phyloP scores from a whole-genome alignment of 2,797 vertebrate genomes.

The Alexandromys oeconomus region DNA sequence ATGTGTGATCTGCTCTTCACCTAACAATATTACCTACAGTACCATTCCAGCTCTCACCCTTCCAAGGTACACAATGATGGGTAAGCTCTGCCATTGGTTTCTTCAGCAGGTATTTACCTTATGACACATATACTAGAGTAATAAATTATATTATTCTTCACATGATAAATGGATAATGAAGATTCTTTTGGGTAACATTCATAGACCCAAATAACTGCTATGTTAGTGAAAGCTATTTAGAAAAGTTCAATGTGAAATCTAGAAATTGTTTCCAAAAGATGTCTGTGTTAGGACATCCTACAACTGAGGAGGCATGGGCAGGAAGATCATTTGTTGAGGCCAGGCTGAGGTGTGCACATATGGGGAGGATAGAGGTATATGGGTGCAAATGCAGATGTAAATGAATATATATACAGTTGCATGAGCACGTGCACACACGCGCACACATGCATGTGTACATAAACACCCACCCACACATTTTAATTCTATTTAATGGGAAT shows the following conservation, averaged over 20 bases:
- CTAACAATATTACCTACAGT: not conserved
- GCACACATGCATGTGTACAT: not conserved
- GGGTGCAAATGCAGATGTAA: not conserved
- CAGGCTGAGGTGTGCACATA: not conserved
- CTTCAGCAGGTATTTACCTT: not conserved
- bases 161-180: not conserved
- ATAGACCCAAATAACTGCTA: not conserved
- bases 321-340: too few relatives aligned
- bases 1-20: not conserved
- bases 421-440: too few relatives aligned
- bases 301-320: not conserved
- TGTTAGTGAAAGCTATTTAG: conserved; percentile 21
- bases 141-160: not conserved
- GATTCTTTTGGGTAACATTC: not conserved
- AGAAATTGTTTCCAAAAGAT: not conserved
- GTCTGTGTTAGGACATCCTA: not conserved
- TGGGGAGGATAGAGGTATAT: not conserved
- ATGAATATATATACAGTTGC: not conserved
- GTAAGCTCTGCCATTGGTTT: not conserved
- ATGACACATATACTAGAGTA: not conserved
- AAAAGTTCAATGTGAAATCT: conserved; percentile 46
- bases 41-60: not conserved
- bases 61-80: not conserved
- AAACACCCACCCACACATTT: not conserved
- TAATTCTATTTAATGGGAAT: conserved; percentile 9